Conservation (phyloP, 2,797 vertebrate genomes). For the Chloroceryle inda region DNA sequence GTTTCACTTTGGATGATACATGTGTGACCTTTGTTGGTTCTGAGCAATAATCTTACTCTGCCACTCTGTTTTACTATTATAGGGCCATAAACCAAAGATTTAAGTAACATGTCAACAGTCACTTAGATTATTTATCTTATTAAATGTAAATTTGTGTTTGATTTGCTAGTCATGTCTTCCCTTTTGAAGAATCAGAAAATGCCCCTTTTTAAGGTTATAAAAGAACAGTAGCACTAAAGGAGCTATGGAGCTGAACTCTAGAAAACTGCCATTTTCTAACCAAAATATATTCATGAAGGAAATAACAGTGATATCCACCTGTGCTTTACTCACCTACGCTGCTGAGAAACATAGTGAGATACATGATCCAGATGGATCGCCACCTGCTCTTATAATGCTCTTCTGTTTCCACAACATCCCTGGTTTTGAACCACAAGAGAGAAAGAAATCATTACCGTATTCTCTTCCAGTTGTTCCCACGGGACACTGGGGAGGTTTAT, state of each 20-base stretch:
- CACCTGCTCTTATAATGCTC: conserved; percentile 87
- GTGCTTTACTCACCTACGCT: conserved; percentile 90
- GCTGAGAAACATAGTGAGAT: conserved; percentile 98
- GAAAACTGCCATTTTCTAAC: neutral
- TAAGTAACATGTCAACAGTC: neutral
- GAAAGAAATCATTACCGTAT: neutral
- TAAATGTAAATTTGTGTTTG: neutral
- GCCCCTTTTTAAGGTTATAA: neutral
- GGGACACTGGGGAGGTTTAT: neutral
- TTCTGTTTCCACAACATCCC: conserved; percentile 80
- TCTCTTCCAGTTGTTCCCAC: neutral
- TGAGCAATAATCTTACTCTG: neutral
- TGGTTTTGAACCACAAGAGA: conserved; percentile 72
- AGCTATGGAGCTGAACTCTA: neutral
- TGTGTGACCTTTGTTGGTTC: neutral
- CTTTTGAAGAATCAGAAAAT: neutral
- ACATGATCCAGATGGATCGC: conserved; percentile 94
- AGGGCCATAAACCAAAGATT: neutral
- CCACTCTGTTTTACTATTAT: neutral
- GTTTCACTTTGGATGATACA: neutral
- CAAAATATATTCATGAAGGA: neutral
- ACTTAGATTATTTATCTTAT: neutral
- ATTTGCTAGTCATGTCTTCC: neutral
- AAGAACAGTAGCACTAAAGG: neutral
- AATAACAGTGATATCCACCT: neutral